Percentiles rank a stretch among this genome's conserved stretches.
Conservation (phyloP, 1,140 invertebrate species). For the Yoshiicerus persimilis region DNA sequence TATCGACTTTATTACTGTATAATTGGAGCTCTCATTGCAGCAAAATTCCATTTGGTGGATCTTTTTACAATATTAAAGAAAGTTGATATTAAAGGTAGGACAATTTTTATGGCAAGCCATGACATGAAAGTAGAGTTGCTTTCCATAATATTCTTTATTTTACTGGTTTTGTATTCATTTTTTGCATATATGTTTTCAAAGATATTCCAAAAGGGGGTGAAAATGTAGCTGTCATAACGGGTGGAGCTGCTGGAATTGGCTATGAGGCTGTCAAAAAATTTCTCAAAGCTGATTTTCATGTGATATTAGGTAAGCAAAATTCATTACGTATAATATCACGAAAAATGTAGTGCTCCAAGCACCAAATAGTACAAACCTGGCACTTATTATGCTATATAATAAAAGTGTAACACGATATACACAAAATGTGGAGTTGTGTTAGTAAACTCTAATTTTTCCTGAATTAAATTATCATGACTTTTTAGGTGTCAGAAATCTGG, state of each 20-base stretch:
- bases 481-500: neutral
- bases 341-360: neutral
- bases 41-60: neutral
- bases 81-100: neutral
- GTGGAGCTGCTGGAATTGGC: conserved; percentile 83
- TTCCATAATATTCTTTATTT: neutral
- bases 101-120: neutral
- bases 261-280: conserved; percentile 73
- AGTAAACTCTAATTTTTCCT: neutral
- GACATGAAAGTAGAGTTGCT: neutral
- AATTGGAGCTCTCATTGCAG: neutral
- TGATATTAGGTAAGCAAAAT: conserved; percentile 71
- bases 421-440: neutral
- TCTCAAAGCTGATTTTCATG: conserved; percentile 74
- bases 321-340: neutral
- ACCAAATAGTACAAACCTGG: neutral
- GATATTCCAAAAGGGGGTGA: conserved; percentile 62
- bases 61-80: neutral
- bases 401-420: neutral
- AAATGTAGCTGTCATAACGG: conserved; percentile 81
- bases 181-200: conserved; percentile 50
- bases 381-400: neutral
- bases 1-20: neutral
- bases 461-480: too few relatives aligned
- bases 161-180: neutral